Conservation (phyloP, 1,140 invertebrate genomes). For the Psix sp. region DNA sequence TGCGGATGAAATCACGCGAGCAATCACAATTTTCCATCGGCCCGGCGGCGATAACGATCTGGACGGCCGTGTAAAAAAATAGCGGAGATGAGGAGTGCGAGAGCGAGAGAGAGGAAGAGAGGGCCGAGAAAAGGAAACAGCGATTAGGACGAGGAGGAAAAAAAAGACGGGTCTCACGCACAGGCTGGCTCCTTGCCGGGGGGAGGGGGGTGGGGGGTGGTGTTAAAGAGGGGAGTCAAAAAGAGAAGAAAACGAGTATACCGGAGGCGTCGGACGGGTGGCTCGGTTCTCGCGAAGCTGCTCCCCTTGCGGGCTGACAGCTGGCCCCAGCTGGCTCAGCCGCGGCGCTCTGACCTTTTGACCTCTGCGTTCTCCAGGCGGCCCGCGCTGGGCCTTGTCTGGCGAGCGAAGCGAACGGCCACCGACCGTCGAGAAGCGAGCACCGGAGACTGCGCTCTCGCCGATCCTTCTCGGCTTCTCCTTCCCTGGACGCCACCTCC, state of each 20-base stretch:
- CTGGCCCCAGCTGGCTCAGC: constrained; percentile 6
- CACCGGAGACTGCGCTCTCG: constrained; percentile 70
- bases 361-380: constrained; percentile 10
- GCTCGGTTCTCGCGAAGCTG: constrained; percentile 59
- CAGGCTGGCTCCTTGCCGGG: constrained; percentile 2
- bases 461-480: constrained; percentile 72
- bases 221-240: constrained; percentile 37
- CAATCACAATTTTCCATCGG: constrained; percentile 54
- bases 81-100: constrained; percentile 6
- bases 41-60: constrained; percentile 48
- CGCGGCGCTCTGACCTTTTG: constrained; percentile 31
- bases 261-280: constrained; percentile 69
- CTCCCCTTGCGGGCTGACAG: too few species aligned
- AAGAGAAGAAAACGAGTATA: constrained; percentile 64
- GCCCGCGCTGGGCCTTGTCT: constrained; percentile 9
- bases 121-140: constrained; percentile 5
- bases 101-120: constrained; percentile 2
- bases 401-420: constrained; percentile 9
- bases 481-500: constrained; percentile 53
- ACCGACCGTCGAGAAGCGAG: constrained; percentile 57
- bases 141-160: constrained; percentile 6
- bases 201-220: constrained; percentile 21
- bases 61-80: constrained; percentile 35
- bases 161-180: constrained; percentile 40
- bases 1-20: constrained; percentile 52